phyloP scores from a whole-genome alignment of 64 coral and sea anemone genomes.

The Montipora foliosa region DNA sequence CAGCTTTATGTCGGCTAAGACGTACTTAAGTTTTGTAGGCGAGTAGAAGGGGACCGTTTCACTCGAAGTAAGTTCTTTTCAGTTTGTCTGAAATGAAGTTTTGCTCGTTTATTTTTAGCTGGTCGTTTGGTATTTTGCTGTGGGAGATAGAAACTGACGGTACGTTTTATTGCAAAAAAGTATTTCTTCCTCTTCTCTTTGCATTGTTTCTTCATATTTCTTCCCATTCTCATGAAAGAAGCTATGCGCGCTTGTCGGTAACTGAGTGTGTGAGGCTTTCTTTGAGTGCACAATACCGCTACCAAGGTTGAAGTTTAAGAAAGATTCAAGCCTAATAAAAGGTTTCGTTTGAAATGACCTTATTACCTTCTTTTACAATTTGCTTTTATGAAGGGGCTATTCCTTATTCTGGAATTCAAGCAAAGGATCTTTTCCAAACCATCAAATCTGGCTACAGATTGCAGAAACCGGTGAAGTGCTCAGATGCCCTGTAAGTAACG shows the following conservation, averaged over 20 bases:
- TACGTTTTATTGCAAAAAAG: background rate
- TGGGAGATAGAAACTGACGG: constrained; percentile 85
- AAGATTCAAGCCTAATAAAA: too few relatives aligned
- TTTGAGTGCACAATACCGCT: too few relatives aligned
- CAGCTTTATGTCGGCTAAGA: too few relatives aligned
- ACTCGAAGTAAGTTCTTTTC: background rate
- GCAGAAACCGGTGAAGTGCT: constrained; percentile 33
- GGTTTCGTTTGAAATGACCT: too few relatives aligned
- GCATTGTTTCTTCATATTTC: too few relatives aligned
- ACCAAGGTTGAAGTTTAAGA: too few relatives aligned
- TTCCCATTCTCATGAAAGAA: background rate
- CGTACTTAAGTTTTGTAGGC: too few relatives aligned
- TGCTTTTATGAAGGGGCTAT: background rate
- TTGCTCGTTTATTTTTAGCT: constrained; percentile 7
- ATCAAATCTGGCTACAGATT: constrained; percentile 57
- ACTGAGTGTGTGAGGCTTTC: too few relatives aligned
- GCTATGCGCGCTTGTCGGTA: background rate
- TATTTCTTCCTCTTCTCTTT: too few relatives aligned
- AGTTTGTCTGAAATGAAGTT: background rate
- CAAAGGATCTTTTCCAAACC: constrained; percentile 28
- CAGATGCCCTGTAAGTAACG: constrained; percentile 41
- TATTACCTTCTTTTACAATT: background rate
- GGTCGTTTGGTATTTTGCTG: constrained; percentile 70
- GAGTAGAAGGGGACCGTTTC: too few relatives aligned
- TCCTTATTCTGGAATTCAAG: constrained; percentile 39